Evolutionary conservation across 2,113 vertebrate species (phyloP), one percentile per base, ranked within the genome.

Genomic region (Rhinopomastus cyanomelas): DNA sequence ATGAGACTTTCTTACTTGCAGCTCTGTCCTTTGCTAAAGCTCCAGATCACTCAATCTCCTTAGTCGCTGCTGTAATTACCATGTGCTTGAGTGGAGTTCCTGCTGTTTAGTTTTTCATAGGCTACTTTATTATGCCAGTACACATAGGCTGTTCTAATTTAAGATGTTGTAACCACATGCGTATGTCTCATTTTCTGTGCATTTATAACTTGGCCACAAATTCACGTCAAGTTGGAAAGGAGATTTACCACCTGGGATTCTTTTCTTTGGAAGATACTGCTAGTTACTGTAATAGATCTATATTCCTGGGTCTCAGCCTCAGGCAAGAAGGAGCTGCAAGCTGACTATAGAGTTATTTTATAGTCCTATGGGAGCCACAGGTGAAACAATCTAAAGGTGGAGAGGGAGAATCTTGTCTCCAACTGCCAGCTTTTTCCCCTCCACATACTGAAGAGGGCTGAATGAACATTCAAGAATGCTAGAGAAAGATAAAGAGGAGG

Each of bases 181-280:
- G 4, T 77, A 90, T 82, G 72, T 91, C 37, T 52, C 57, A 88
- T 87, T 87, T 86, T 81, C 73, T 72, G 74, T 17, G 74, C 86
- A 66, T 92, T 92, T 90, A 8, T 30, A 88, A 88, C 57, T 81
- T 73, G 71, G 88, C 62, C 77, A 79, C 66, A 90, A 88, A 79
- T 57, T 84, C 77, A 37, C n/a, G 92, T n/a, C 53, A 86, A 53
- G 59, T 2, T 79, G 74, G 51, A 90, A 94, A 65, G 51, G 53
- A 73, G 88, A 95, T 90, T 88, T 91, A 84, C 77, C 86, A 90
- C 69, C 77, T 81, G 83, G 77, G 57, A 93, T 57, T 79, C 71
- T 32, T 76, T 22, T 56, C 81, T 81, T 86, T 66, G 86, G 59
- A 90, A 94, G 59, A 68, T 27, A 57, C 14, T 81, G 53, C 85